Conservation (phyloP, 2,797 vertebrate genomes). For the Diplodus puntazzo region DNA sequence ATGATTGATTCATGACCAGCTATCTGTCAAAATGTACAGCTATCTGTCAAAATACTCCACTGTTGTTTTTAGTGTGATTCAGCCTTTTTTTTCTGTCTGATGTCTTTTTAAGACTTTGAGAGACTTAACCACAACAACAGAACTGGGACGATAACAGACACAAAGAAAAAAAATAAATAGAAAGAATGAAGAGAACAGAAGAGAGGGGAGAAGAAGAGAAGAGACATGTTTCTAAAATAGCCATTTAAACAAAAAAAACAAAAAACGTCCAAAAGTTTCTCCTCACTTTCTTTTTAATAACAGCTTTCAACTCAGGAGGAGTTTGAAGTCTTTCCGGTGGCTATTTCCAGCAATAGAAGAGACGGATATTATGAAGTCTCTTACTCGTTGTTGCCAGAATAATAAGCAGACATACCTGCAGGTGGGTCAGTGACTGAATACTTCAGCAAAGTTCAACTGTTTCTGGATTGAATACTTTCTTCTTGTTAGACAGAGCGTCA, state of each 20-base stretch:
- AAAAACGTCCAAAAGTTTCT: slow-evolving; percentile 40
- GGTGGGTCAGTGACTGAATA: slow-evolving; percentile 27
- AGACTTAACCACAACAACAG: slow-evolving; percentile 6
- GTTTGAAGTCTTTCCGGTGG: slow-evolving; percentile 59
- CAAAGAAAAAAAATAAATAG: slow-evolving; percentile 2
- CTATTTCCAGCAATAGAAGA: slow-evolving; percentile 68
- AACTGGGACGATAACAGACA: slow-evolving; percentile 7
- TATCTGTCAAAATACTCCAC: background rate
- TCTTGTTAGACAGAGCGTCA: slow-evolving; percentile 10
- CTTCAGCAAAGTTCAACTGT: slow-evolving; percentile 27
- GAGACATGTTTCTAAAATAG: slow-evolving; percentile 54
- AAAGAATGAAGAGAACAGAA: background rate
- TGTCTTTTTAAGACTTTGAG: background rate
- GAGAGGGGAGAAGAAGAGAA: slow-evolving; percentile 4
- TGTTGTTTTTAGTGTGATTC: slow-evolving; percentile 33
- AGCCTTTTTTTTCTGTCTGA: background rate
- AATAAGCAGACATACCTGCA: slow-evolving; percentile 45
- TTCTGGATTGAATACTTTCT: slow-evolving; percentile 19
- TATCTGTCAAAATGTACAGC: background rate
- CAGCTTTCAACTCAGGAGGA: slow-evolving; percentile 49
- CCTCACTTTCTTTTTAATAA: slow-evolving; percentile 35
- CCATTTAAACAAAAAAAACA: slow-evolving; percentile 54
- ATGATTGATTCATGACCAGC: background rate
- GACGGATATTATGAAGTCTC: slow-evolving; percentile 43
- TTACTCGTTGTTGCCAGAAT: slow-evolving; percentile 36